Evolutionary conservation across 2,888 invertebrate species (phyloP).

Genomic region (Synanthedon myopaeformis): DNA sequence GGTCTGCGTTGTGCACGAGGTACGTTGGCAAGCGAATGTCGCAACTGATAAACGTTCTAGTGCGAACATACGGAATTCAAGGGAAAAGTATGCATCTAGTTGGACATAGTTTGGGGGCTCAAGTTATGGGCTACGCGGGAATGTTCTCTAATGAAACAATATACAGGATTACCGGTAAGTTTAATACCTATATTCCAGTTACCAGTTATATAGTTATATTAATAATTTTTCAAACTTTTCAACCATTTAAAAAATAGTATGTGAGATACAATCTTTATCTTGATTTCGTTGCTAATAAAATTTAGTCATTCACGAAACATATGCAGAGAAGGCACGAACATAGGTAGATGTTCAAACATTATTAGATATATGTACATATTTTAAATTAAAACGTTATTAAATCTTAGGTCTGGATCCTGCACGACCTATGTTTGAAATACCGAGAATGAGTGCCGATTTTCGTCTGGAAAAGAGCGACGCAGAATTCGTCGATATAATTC

Average conservation of each 20-base stretch:
- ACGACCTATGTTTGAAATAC: slow-evolving; percentile 71
- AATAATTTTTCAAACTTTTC: no score
- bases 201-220: no score
- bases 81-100: slow-evolving; percentile 43
- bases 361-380: background rate
- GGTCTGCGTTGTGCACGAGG: slow-evolving; percentile 50
- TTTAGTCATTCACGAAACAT: no score
- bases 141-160: slow-evolving; percentile 49
- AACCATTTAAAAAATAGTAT: no score
- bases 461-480: slow-evolving; percentile 75
- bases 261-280: no score
- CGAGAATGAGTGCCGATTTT: slow-evolving; percentile 33
- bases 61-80: slow-evolving; percentile 18
- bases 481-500: slow-evolving; percentile 79
- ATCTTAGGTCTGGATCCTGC: slow-evolving; percentile 75
- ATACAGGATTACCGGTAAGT: slow-evolving; percentile 70
- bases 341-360: slow-evolving; percentile 1
- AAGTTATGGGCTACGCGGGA: slow-evolving; percentile 72
- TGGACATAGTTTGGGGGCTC: slow-evolving; percentile 72
- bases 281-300: no score
- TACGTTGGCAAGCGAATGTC: slow-evolving; percentile 49
- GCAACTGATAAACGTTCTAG: slow-evolving; percentile 29
- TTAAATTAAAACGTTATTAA: background rate
- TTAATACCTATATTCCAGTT: background rate
- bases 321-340: no score